Evolutionary conservation across 2,888 invertebrate species (phyloP), one percentile per base, ranked within the genome.

Genomic region (Dichetophora obliterata): DNA sequence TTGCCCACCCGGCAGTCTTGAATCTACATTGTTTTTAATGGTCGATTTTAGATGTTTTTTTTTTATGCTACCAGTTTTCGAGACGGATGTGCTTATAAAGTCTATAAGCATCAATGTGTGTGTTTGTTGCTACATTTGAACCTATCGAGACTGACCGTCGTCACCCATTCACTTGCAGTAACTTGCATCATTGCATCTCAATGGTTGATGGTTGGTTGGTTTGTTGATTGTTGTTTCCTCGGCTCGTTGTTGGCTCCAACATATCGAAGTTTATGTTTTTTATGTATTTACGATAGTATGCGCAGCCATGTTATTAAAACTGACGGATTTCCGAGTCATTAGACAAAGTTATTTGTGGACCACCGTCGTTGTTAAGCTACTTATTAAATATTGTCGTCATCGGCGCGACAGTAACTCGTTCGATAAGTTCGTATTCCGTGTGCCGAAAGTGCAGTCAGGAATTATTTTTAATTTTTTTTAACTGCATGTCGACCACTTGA

Each of bases 271-370:
- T 54, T 57, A 61, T 61, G 61, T 59, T 61, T 74, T 69, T 78
- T 75, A 75, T 77, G 75, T 77, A 81, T 78, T 37, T 43, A n/a
- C 77, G 79, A 78, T 77, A 74, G 75, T 75, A 77, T 77, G 73
- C 69, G 75, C 77, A 37, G 65, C 50, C 74, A 66, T 73, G 77
- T 86, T 85, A 85, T 84, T 84, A 83, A 84, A 84, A 84, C 83
- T 86, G 88, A 86, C 86, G 88, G 87, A 88, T 88, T 88, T 88
- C 87, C 87, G 83, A 86, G 84, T 87, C 86, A 88, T 88, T 88
- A 88, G 86, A 82, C 87, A 85, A 88, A 87, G 86, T 86, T 86
- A 87, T 85, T 82, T 80, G 75, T 76, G 81, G 88, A 88, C 88
- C 88, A 88, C 88, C 88, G 83, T 83, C 80, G 81, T 81, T 83